Percentiles rank a stretch among this genome's conserved stretches.
These are phyloP conservation scores for Coluber constrictor DNA, from an alignment of 2,797 vertebrate genomes.

Conservation along the genomic window DNA sequence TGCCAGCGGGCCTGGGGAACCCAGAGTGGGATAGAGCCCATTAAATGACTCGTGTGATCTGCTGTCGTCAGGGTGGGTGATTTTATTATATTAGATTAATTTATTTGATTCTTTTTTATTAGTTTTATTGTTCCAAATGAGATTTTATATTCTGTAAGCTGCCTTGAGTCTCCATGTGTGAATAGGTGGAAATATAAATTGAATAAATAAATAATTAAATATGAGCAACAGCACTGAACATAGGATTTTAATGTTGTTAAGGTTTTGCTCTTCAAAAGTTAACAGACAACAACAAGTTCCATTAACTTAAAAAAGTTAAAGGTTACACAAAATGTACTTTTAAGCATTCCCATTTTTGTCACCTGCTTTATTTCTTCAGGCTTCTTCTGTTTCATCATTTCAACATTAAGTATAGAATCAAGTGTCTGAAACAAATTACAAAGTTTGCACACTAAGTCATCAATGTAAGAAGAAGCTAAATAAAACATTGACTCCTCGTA, in stretches of 20 bases:
- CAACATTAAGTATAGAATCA: slow-evolving; percentile 86
- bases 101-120: too few species aligned
- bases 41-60: too few species aligned
- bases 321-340: neutral
- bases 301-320: neutral
- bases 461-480: neutral
- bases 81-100: too few species aligned
- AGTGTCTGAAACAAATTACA: slow-evolving; percentile 76
- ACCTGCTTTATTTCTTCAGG: slow-evolving; percentile 87
- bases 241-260: neutral
- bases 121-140: too few species aligned
- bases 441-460: neutral
- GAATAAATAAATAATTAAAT: too few species aligned
- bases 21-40: too few species aligned
- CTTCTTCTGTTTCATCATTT: slow-evolving; percentile 85
- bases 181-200: too few species aligned
- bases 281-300: neutral
- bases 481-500: neutral
- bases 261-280: neutral
- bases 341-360: slow-evolving; percentile 27
- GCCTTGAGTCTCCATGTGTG: too few species aligned
- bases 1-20: too few species aligned
- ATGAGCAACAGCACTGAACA: neutral
- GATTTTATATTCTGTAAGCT: too few species aligned
- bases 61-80: too few species aligned